Percentiles rank a stretch among this genome's conserved stretches.
These are phyloP conservation scores for Lepus townsendii DNA, from an alignment of 2,797 vertebrate species.

Conservation along the genomic window DNA sequence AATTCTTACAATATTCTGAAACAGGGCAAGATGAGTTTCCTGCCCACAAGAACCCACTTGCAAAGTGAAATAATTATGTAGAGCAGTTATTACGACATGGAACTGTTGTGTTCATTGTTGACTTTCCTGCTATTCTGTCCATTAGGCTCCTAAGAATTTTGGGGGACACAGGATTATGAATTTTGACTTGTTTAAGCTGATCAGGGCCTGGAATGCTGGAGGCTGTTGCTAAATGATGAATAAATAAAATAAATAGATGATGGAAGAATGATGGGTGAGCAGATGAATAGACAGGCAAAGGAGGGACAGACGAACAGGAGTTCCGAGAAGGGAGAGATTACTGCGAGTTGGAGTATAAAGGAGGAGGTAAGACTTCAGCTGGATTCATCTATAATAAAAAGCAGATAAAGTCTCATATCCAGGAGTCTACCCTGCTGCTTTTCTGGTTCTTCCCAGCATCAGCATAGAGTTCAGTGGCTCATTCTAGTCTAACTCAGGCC, in stretches of 20 bases:
- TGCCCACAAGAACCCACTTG: background rate
- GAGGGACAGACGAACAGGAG: background rate
- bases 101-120: background rate
- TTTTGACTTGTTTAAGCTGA: background rate
- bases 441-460: background rate
- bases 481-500: background rate
- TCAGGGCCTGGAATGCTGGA: too few species aligned
- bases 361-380: background rate
- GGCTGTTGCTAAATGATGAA: background rate
- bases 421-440: background rate
- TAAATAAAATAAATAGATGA: background rate
- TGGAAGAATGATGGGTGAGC: background rate
- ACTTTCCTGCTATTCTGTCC: background rate
- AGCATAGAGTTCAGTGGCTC: background rate
- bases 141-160: background rate
- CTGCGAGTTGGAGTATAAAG: background rate
- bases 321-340: background rate
- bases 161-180: background rate
- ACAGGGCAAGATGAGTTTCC: background rate
- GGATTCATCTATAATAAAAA: slow-evolving; percentile 7
- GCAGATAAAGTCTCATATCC: background rate
- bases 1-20: background rate
- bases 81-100: background rate
- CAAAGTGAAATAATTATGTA: background rate
- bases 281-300: background rate